Conservation (phyloP, 2,888 invertebrate genomes). For the Diarsia brunnea region DNA sequence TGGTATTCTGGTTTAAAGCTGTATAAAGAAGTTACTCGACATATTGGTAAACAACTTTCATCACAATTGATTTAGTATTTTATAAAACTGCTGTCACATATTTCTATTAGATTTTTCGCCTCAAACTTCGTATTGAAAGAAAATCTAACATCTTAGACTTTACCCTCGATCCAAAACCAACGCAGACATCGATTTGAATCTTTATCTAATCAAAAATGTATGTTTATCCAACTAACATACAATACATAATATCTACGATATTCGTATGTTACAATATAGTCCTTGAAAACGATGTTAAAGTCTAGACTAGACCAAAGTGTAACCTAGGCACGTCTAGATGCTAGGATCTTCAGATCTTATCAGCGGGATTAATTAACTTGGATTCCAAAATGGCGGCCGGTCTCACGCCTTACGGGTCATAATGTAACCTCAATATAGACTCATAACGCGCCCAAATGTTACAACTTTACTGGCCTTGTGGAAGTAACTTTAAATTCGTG, state of each 20-base stretch:
- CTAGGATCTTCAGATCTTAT: slow-evolving; percentile 42
- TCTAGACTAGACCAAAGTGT: slow-evolving; percentile 41
- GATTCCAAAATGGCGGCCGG: slow-evolving; percentile 39
- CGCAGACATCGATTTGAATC: background rate
- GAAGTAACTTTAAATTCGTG: background rate
- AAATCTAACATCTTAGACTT: background rate
- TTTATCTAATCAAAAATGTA: background rate
- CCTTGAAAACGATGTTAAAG: slow-evolving; percentile 20
- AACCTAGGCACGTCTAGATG: slow-evolving; percentile 22
- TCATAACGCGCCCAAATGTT: slow-evolving; percentile 32
- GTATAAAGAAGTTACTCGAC: background rate
- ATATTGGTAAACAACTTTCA: background rate
- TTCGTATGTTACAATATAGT: background rate
- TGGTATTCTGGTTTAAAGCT: too few relatives aligned
- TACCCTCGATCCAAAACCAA: background rate
- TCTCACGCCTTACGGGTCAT: slow-evolving; percentile 27
- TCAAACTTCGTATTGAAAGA: background rate
- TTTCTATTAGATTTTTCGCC: background rate
- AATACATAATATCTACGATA: background rate
- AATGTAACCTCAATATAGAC: slow-evolving; percentile 23
- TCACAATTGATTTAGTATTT: background rate
- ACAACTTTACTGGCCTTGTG: slow-evolving; percentile 16
- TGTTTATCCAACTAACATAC: background rate
- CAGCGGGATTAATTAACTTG: slow-evolving; percentile 61
- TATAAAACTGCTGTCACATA: background rate